Base-by-base conservation (phyloP, 2,888 invertebrate species). In the Hecatera dysodea region DNA sequence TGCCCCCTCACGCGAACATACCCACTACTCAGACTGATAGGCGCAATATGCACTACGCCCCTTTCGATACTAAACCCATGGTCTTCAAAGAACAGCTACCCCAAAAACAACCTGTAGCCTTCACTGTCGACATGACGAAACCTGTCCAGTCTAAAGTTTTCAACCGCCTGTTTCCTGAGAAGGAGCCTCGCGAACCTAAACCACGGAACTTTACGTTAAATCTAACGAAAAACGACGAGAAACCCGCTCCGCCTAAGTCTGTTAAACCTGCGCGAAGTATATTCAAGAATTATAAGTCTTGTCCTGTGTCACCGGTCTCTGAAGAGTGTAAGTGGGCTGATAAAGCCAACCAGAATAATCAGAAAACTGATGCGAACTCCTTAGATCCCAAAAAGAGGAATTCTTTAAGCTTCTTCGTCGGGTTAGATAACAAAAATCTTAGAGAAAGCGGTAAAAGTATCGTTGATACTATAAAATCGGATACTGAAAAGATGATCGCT, bases 271-370 rank as follows among this genome's bases (percentile, higher is more conserved):
- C 93, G 15, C 90, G 96, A 19, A 97, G 97, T 83, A 97, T 97
- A 67, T 94, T 97, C 59, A 97, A 97, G 81, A 97, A 97, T 83
- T 97, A 97, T 80, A 98, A 98, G 86, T 98, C 98, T 7, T 97
- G 98, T 81, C 98, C 98, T 0, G 98, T 98, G 0, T 98, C 98
- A 0, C 98, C 98, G 0, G 98, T 98, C 0, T 98, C 97, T 65
- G 98, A 98, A 88, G 98, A 98, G 87, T 96, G 97, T 48, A 97
- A 97, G 88, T 97, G 97, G 97, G 93, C 95, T 1, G 96, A 96
- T 71, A 94, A 95, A 86, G 93, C 81, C 8, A 90, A 82, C 67
- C 87, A 90, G 53, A 88, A 85, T 3, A 77, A 71, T 17, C 83
- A 86, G 33, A 90, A 86, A 67, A 78, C 77, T 24, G 92, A 81